Evolutionary conservation across 2,797 vertebrate genomes (phyloP), one percentile per base, ranked within the genome.

Genomic region (Chelon labrosus): DNA sequence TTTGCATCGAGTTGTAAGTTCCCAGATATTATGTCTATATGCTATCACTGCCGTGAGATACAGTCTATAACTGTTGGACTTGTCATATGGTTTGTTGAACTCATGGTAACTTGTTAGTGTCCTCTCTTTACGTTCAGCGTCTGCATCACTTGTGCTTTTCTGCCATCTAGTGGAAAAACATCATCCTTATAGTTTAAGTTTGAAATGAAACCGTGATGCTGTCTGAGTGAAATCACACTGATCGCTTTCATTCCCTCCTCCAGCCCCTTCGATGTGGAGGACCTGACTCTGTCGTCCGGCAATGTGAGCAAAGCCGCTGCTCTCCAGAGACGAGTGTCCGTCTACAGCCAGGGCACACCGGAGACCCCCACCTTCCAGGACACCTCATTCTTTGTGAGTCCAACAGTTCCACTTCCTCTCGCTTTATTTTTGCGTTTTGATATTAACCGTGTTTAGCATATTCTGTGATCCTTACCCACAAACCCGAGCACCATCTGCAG

Each of bases 191-290:
- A 2, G 5, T 42, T 50, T 27, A 12, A 54, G 17, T 3, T 14
- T 16, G 1, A 12, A 19, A 56, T 42, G 14, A 11, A 54, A 50
- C 11, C 50, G 10, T 10, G 1, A 4, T 56, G 3, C 53, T 12
- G 47, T 0, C 27, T 27, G 27, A 27, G 27, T 27, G 27, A 27
- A 46, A 46, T 46, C 44, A n/a, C 14, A 50, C 4, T 5, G 22
- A 19, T 56, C 2, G 5, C 76, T 73, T 65, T 51, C 10, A 5
- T n/a, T n/a, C 52, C 25, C 16, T 22, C 1, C 1, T 76, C 17
- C 83, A 99, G 98, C 76, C 98, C 98, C 10, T 99, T 99, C 73
- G 98, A 99, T 20, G 96, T 97, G 22, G 98, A 99, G 90, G 98
- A 99, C 70, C 71, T 96, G 87, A 97, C 96, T 49, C 92, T 98